Conservation (phyloP, 2,797 vertebrate species). For the Odontamblyopus rebecca region DNA sequence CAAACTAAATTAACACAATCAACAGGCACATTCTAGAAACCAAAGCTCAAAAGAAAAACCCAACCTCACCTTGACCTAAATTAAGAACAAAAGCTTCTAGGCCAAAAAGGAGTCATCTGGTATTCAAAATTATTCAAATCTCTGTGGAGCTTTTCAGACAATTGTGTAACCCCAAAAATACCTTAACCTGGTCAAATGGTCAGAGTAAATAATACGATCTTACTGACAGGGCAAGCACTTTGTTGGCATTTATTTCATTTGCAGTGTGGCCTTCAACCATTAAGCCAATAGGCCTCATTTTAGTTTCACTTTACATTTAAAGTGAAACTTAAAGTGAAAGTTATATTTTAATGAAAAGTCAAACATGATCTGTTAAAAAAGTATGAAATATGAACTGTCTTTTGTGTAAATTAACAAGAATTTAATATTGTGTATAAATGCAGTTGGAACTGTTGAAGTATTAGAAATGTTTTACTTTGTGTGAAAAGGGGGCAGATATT, state of each 20-base stretch:
- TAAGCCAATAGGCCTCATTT: background rate
- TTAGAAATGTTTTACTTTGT: too few relatives aligned
- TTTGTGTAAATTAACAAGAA: too few relatives aligned
- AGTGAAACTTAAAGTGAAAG: too few relatives aligned
- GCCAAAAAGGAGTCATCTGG: background rate
- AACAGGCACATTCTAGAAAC: background rate
- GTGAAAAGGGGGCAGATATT: too few relatives aligned
- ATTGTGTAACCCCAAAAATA: background rate
- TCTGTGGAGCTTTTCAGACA: background rate
- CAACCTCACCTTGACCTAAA: background rate
- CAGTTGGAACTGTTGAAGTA: too few relatives aligned
- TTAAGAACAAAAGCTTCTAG: background rate
- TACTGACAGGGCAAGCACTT: background rate
- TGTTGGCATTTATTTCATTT: background rate
- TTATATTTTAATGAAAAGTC: too few relatives aligned
- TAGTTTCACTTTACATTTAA: background rate
- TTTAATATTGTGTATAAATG: too few relatives aligned
- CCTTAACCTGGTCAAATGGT: too few relatives aligned
- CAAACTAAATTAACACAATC: background rate
- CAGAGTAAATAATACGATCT: background rate
- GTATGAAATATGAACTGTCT: too few relatives aligned
- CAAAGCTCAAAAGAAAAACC: background rate
- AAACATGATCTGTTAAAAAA: too few relatives aligned
- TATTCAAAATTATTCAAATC: background rate
- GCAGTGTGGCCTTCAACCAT: background rate